Conservation (phyloP, 2,797 vertebrate species). For the Amniataba percoides region DNA sequence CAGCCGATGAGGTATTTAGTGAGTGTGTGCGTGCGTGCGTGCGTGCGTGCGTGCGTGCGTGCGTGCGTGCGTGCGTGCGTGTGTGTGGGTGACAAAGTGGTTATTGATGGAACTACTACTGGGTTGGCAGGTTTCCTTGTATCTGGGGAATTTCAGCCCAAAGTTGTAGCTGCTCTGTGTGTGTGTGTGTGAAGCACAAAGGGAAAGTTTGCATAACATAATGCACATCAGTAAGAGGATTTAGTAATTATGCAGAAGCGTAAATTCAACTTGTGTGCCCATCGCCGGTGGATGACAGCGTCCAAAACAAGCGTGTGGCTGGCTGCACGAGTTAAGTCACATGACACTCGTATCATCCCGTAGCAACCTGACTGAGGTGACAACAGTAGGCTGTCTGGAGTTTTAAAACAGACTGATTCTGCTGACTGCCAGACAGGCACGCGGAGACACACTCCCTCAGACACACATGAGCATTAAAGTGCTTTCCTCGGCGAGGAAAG, state of each 20-base stretch:
- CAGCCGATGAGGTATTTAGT: conserved; percentile 32
- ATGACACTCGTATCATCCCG: conserved; percentile 26
- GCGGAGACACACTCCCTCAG: conserved; percentile 37
- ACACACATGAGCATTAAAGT: conserved; percentile 53
- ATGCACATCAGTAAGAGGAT: conserved; percentile 1
- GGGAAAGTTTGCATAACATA: background rate
- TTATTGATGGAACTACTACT: conserved; percentile 40
- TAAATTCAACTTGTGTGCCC: conserved; percentile 16
- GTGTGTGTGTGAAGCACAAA: background rate
- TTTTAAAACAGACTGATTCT: conserved; percentile 55
- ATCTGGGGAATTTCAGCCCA: conserved; percentile 25
- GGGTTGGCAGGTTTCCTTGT: conserved; percentile 18
- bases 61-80: conserved; percentile 2
- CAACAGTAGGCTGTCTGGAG: conserved; percentile 26
- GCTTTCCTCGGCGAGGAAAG: conserved; percentile 62
- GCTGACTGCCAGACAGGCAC: conserved; percentile 46
- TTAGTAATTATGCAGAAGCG: background rate
- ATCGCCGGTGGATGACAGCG: background rate
- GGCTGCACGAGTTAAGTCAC: conserved; percentile 22
- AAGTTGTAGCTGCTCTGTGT: conserved; percentile 5
- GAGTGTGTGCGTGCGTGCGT: conserved; percentile 6
- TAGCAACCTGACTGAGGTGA: conserved; percentile 14
- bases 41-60: conserved; percentile 3
- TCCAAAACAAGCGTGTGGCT: conserved; percentile 9
- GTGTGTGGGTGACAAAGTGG: conserved; percentile 33